phyloP scores from a whole-genome alignment of 2,797 vertebrate species.

The Perodicticus potto region DNA sequence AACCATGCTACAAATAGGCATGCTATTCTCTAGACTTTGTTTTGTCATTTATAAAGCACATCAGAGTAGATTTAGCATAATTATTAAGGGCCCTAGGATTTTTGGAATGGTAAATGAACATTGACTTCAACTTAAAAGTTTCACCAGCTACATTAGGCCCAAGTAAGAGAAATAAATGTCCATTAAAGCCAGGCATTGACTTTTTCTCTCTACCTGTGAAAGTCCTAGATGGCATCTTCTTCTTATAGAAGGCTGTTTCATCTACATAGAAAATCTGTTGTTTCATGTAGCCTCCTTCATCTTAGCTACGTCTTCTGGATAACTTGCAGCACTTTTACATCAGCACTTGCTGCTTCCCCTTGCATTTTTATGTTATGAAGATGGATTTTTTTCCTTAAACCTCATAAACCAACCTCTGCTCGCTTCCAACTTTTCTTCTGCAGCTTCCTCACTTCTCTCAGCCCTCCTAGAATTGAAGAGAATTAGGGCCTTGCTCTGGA shows the following conservation, averaged over 20 bases:
- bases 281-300: background rate
- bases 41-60: background rate
- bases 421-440: background rate
- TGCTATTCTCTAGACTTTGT: background rate
- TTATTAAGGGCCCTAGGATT: background rate
- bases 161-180: background rate
- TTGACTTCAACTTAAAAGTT: background rate
- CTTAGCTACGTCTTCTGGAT: background rate
- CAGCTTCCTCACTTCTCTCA: background rate
- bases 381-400: background rate
- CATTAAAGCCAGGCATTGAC: background rate
- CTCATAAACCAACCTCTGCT: background rate
- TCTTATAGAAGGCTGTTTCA: background rate
- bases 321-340: background rate
- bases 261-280: background rate
- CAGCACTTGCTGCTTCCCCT: background rate
- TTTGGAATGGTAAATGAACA: background rate
- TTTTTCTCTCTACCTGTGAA: background rate
- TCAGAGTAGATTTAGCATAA: background rate
- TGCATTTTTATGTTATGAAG: background rate
- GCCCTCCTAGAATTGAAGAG: background rate
- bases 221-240: background rate
- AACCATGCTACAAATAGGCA: background rate
- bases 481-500: background rate
- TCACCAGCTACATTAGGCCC: background rate